Evolutionary conservation across 2,797 vertebrate species (phyloP).

Genomic region (Melanotaenia pygmaea): DNA sequence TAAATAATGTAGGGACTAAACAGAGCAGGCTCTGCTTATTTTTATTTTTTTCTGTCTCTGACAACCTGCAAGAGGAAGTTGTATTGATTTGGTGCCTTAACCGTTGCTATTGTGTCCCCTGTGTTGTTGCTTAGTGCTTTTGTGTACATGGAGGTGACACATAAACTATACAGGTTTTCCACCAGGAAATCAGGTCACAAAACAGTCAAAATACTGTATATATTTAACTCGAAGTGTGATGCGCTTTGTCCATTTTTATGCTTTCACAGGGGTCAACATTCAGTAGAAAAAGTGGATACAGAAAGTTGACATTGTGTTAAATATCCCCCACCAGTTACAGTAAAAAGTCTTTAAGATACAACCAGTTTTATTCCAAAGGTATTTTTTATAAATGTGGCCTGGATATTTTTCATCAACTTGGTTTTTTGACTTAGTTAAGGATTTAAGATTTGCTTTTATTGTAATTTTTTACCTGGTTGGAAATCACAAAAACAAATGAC

Average conservation of each 20-base stretch:
- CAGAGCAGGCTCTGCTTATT: constrained; percentile 21
- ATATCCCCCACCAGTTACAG: not conserved
- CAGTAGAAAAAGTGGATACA: constrained; percentile 6
- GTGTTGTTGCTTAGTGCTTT: constrained; percentile 41
- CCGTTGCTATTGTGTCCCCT: constrained; percentile 45
- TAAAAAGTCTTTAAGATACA: not conserved
- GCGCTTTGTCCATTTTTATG: not conserved
- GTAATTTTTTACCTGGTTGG: not conserved
- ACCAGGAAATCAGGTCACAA: constrained; percentile 40
- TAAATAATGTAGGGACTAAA: constrained; percentile 5
- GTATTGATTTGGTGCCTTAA: constrained; percentile 42
- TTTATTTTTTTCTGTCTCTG: constrained; percentile 30
- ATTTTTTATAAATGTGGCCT: not conserved
- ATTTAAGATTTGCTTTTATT: not conserved
- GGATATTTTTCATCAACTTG: not conserved
- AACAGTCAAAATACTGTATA: constrained; percentile 21
- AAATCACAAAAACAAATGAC: not conserved
- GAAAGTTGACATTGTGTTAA: constrained; percentile 6
- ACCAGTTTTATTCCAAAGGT: not conserved
- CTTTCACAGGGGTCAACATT: not conserved
- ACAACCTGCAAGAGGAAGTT: constrained; percentile 40
- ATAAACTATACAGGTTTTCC: constrained; percentile 30
- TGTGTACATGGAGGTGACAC: constrained; percentile 39
- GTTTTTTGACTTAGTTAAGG: not conserved
- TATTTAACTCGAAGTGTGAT: not conserved